Conservation (phyloP, 2,113 vertebrate species). For the Gyps fulvus region DNA sequence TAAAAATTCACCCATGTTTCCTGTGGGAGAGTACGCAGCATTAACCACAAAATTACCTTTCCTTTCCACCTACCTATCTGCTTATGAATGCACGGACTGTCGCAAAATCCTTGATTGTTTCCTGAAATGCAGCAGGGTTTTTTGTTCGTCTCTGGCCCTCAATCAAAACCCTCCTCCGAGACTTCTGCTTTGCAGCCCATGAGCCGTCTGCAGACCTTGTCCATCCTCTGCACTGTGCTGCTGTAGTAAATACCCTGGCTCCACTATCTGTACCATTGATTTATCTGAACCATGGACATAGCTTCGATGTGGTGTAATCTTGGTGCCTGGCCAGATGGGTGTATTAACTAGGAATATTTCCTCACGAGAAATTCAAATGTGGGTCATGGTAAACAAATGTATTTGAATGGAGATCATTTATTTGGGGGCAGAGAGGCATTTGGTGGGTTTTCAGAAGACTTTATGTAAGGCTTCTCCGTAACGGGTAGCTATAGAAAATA, state of each 20-base stretch:
- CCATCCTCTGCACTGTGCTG: neutral
- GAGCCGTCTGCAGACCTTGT: neutral
- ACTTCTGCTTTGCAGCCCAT: neutral
- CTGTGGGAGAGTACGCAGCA: neutral
- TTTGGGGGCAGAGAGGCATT: neutral
- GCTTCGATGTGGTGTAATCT: neutral
- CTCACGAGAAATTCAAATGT: neutral
- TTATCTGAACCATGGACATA: neutral
- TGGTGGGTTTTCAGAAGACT: neutral
- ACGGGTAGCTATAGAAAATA: neutral
- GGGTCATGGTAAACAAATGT: neutral
- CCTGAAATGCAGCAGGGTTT: neutral
- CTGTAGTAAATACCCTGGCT: neutral
- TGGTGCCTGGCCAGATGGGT: constrained; percentile 16
- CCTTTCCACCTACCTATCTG: neutral
- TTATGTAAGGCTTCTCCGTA: neutral
- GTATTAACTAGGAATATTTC: neutral
- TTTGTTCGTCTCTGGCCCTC: neutral
- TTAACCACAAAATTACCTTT: neutral
- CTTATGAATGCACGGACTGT: neutral
- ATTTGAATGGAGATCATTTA: neutral
- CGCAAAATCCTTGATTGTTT: neutral
- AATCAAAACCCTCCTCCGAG: neutral
- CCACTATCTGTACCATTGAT: neutral
- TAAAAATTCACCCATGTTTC: neutral